Conservation (phyloP, 2,888 invertebrate genomes). For the Clistopyga incitator region DNA sequence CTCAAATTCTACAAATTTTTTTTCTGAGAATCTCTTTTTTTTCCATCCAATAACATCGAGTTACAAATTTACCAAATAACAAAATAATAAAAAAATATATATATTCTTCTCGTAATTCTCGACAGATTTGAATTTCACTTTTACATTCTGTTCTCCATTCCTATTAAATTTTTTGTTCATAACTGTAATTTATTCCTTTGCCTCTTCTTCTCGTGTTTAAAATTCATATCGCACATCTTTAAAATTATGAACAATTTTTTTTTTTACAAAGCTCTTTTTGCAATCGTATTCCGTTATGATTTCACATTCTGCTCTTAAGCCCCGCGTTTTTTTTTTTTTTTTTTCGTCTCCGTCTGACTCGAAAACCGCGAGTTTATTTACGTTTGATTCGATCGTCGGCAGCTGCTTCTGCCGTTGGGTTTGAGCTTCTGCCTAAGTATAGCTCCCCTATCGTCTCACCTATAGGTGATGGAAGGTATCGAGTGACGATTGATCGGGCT, state of each 20-base stretch:
- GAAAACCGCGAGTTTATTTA: slow-evolving; percentile 77
- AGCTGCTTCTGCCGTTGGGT: slow-evolving; percentile 70
- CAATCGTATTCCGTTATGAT: neutral
- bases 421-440: slow-evolving; percentile 75
- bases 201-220: too few species aligned
- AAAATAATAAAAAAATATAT: too few species aligned
- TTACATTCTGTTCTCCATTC: neutral
- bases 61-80: too few species aligned
- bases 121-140: neutral
- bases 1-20: too few species aligned
- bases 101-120: too few species aligned
- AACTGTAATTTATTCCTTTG: too few species aligned
- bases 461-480: slow-evolving; percentile 74
- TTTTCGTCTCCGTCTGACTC: neutral
- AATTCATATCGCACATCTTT: too few species aligned
- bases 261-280: neutral
- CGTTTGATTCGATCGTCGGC: slow-evolving; percentile 79
- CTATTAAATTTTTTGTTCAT: neutral
- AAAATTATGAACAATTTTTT: too few species aligned
- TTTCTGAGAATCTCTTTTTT: too few species aligned
- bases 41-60: too few species aligned
- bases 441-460: slow-evolving; percentile 69
- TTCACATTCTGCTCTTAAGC: neutral
- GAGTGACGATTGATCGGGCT: slow-evolving; percentile 73
- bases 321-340: slow-evolving; percentile 2